phyloP scores from a whole-genome alignment of 2,113 vertebrate genomes.

The Nestor notabilis region DNA sequence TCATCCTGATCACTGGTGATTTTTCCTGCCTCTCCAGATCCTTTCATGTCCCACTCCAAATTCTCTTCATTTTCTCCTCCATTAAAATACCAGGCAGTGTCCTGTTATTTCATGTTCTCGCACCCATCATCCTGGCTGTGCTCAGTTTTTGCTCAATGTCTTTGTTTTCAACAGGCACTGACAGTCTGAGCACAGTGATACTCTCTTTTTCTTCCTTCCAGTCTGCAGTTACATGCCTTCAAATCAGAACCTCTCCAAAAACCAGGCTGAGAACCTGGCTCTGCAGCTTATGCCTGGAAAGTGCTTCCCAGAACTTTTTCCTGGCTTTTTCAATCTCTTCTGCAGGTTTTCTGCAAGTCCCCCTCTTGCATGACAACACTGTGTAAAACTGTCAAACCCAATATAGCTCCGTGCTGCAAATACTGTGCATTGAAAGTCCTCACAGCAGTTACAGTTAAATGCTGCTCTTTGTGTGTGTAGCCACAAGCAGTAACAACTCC shows the following conservation, averaged over 20 bases:
- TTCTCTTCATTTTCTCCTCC: background rate
- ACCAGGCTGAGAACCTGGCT: background rate
- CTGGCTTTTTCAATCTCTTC: background rate
- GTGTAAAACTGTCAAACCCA: background rate
- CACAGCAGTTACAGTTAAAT: background rate
- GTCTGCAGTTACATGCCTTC: background rate
- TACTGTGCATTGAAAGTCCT: background rate
- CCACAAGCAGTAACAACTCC: background rate
- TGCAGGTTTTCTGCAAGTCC: background rate
- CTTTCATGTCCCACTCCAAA: background rate
- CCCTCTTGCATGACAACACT: background rate
- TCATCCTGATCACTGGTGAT: background rate
- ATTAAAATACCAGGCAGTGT: background rate
- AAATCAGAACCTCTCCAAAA: background rate
- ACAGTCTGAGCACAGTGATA: background rate
- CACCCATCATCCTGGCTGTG: background rate
- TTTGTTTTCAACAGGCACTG: background rate
- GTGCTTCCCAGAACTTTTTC: background rate
- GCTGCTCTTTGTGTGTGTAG: fast-evolving
- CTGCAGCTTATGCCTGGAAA: background rate
- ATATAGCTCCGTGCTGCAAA: background rate
- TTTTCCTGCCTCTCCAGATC: background rate
- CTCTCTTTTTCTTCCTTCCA: background rate
- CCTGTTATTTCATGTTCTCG: background rate
- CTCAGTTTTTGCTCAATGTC: background rate